phyloP scores from a whole-genome alignment of 2,113 vertebrate genomes.

The Meriones unguiculatus region DNA sequence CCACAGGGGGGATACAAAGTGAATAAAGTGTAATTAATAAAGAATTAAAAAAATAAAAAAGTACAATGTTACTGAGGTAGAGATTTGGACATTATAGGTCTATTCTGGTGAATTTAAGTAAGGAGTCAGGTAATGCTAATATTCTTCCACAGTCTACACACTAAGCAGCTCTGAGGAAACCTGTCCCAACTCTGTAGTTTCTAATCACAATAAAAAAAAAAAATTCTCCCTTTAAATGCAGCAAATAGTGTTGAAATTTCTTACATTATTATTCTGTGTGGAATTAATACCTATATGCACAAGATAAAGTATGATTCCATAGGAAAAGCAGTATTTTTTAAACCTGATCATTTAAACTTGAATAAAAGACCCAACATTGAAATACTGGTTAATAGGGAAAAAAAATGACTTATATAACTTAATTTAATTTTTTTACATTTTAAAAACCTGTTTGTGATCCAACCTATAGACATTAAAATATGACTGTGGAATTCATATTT shows the following conservation, averaged over 20 bases:
- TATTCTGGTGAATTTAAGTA: neutral
- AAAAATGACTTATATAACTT: neutral
- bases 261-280: neutral
- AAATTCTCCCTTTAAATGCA: neutral
- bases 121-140: neutral
- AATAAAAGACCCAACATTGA: neutral
- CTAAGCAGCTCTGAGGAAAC: neutral
- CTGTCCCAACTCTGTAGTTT: neutral
- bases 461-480: neutral
- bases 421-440: neutral
- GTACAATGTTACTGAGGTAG: neutral
- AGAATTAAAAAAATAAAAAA: no score
- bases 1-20: no score
- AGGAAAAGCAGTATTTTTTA: neutral
- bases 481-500: neutral
- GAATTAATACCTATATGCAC: neutral
- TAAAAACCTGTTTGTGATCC: neutral
- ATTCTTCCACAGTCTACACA: neutral
- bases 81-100: neutral
- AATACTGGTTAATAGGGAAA: neutral
- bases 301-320: neutral
- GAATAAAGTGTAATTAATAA: no score
- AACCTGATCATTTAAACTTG: constrained; percentile 19
- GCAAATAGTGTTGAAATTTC: neutral
- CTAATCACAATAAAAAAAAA: neutral